Base-by-base conservation (phyloP, 1,140 invertebrate genomes). In the Hylaeus volcanicus region DNA sequence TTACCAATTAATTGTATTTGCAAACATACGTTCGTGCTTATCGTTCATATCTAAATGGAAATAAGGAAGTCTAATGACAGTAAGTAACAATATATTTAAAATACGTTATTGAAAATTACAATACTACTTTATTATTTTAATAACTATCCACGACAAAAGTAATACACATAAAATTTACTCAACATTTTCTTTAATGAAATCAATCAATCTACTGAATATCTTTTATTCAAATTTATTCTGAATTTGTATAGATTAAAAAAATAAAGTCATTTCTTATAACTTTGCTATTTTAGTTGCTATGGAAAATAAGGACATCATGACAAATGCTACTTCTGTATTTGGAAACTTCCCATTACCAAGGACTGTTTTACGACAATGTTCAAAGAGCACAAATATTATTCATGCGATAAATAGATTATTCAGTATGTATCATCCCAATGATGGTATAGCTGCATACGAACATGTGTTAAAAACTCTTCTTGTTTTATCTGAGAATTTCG, bases 361-460 rank as follows among this genome's bases (percentile, higher is more conserved):
- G 89, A 80, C 87, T 39, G 81, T 81, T 39, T 70, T 90, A 56
- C 71, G 88, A 55, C 75, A 79, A 6, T 88, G 81, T 87, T 91
- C 89, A 41, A 84, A 90, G 26, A 88, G 86, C 0, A 89, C 85
- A 15, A 89, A 90, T 74, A 84, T 91, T 9, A 86, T 87, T 12
- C 89, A 80, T 74, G 89, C 86, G 12, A 84, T 92, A 15, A 90
- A 88, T 8, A 86, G 86, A 72, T 84, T 92, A 43, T 65, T 92
- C 15, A 87, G 88, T 41, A 89, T 90, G 71, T 92, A 92, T 71
- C 89, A 91, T 71, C 89, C 91, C 1, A 86, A 92, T 72, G 89
- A 91, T 70, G 90, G 90, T 26, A 85, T 92, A 82, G 51, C 72
- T 12, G 87, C 87, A 56, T 92, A 92, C n/a, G 88, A 89, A 74